phyloP scores from a whole-genome alignment of 2,113 vertebrate genomes.

The Nanorana parkeri region DNA sequence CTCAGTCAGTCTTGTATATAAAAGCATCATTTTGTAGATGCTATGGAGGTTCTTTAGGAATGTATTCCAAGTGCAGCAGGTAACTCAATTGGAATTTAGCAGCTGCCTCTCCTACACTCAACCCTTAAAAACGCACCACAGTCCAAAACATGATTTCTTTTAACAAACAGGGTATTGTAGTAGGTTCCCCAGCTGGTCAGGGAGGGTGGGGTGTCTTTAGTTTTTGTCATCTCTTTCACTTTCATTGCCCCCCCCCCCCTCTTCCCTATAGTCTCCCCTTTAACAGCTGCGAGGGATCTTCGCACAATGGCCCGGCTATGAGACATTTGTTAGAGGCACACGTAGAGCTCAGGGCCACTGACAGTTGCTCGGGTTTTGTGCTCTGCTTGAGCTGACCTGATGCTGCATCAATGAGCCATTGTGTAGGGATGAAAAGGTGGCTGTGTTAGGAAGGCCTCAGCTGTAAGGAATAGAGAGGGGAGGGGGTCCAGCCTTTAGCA shows the following conservation, averaged over 20 bases:
- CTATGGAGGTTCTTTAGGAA: slow-evolving; percentile 1
- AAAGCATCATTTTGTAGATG: background rate
- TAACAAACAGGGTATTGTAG: background rate
- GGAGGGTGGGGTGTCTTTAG: slow-evolving; percentile 26
- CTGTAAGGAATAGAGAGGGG: slow-evolving; percentile 42
- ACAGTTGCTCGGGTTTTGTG: slow-evolving; percentile 55
- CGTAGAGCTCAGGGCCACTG: slow-evolving; percentile 52
- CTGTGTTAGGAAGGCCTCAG: slow-evolving; percentile 54
- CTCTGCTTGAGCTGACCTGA: slow-evolving; percentile 57
- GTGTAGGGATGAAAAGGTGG: slow-evolving; percentile 54
- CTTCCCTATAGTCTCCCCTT: slow-evolving; percentile 30
- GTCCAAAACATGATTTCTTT: background rate
- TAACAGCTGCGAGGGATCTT: slow-evolving; percentile 70
- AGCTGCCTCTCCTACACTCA: slow-evolving; percentile 13
- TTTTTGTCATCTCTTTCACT: slow-evolving; percentile 51
- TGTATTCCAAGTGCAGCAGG: background rate
- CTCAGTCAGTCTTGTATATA: background rate
- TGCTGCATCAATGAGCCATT: slow-evolving; percentile 55
- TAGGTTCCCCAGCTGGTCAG: background rate
- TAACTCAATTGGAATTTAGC: background rate
- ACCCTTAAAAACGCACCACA: slow-evolving; percentile 15
- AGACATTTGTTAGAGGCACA: slow-evolving; percentile 57
- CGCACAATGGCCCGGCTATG: slow-evolving; percentile 45
- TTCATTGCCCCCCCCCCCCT: background rate
- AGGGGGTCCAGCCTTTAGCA: slow-evolving; percentile 30